These are phyloP conservation scores for Lathamus discolor DNA, from an alignment of 2,113 vertebrate species.

Conservation along the genomic window DNA sequence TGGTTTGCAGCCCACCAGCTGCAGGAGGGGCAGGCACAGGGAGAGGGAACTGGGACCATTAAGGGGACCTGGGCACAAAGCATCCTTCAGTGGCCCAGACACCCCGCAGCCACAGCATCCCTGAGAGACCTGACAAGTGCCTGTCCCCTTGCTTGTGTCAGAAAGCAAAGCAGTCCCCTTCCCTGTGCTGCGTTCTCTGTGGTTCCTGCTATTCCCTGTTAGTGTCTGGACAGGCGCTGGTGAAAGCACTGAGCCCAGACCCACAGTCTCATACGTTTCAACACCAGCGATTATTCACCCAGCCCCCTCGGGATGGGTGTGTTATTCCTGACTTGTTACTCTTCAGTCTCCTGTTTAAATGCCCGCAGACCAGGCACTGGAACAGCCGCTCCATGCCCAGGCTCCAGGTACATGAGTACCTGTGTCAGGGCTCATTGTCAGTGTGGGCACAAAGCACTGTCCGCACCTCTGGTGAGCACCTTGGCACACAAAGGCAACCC, in stretches of 20 bases:
- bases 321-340: constrained; percentile 1
- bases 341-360: background rate
- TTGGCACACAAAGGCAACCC: rapidly evolving
- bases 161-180: background rate
- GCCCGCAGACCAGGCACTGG: background rate
- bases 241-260: background rate
- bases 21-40: background rate
- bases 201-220: background rate
- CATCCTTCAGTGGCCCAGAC: rapidly evolving
- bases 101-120: rapidly evolving
- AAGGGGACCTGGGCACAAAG: background rate
- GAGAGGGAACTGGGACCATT: rapidly evolving
- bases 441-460: background rate
- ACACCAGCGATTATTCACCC: constrained; percentile 5
- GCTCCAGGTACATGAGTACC: background rate
- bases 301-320: background rate
- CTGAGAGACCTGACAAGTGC: rapidly evolving
- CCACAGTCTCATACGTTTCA: background rate
- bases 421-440: rapidly evolving
- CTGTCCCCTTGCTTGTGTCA: background rate
- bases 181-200: rapidly evolving
- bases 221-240: background rate
- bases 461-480: background rate
- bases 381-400: background rate
- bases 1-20: background rate